Percentiles rank a stretch among this genome's conserved stretches.
Evolutionary conservation across 2,113 vertebrate species (phyloP).

Genomic region (Erpornis zantholeuca): DNA sequence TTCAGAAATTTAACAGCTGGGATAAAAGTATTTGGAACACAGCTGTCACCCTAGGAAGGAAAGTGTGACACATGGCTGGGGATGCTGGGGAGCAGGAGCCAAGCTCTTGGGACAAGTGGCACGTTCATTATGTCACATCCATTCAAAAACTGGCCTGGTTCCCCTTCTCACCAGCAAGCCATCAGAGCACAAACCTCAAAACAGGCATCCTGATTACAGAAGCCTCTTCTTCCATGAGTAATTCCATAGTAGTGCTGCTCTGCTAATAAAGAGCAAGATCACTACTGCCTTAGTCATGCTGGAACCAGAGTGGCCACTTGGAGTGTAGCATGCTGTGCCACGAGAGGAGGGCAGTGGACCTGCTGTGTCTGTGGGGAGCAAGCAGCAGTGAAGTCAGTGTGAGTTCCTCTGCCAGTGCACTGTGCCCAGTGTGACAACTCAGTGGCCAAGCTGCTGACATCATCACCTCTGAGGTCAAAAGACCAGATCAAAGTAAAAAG

Average conservation of each 20-base stretch:
- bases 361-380: background rate
- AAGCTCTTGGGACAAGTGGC: background rate
- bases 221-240: background rate
- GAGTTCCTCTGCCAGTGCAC: background rate
- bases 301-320: background rate
- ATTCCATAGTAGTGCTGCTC: background rate
- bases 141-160: background rate
- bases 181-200: background rate
- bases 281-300: background rate
- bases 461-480: background rate
- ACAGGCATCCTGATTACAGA: background rate
- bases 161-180: background rate
- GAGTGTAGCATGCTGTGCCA: rapidly evolving
- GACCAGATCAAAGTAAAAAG: background rate
- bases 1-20: background rate
- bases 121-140: rapidly evolving
- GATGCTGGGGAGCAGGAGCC: background rate
- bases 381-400: rapidly evolving
- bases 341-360: rapidly evolving
- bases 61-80: background rate
- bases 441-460: background rate
- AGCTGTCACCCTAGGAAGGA: background rate
- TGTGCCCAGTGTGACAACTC: background rate
- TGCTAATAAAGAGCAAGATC: background rate
- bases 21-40: background rate